Evolutionary conservation across 2,888 invertebrate species (phyloP).

Genomic region (Pocota personata): DNA sequence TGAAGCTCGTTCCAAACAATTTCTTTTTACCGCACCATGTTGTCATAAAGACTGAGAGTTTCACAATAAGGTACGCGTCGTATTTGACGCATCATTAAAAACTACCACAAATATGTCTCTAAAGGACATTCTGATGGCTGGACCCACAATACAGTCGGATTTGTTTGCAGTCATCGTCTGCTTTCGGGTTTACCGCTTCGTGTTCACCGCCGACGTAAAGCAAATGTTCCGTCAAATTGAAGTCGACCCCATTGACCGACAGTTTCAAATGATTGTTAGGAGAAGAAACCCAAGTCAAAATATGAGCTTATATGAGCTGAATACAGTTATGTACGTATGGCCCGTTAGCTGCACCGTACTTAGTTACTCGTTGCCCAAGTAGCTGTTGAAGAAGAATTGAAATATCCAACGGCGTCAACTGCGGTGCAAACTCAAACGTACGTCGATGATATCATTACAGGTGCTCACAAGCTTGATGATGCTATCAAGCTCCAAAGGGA

Average conservation of each 20-base stretch:
- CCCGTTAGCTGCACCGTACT: not conserved
- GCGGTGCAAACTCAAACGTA: no score
- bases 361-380: no score
- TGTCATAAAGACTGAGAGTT: not conserved
- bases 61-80: not conserved
- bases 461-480: no score
- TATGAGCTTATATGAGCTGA: not conserved
- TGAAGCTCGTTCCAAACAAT: not conserved
- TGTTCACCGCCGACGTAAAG: not conserved
- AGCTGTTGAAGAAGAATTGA: no score
- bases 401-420: no score
- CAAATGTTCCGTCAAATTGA: no score
- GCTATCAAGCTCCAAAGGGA: no score
- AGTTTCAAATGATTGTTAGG: no score
- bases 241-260: no score
- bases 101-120: not conserved
- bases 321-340: not conserved
- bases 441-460: no score
- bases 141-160: conserved; percentile 23
- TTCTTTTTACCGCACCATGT: not conserved
- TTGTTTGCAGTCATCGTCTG: not conserved
- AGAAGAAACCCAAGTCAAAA: no score
- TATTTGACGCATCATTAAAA: conserved; percentile 4
- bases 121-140: conserved; percentile 1
- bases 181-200: not conserved